Conservation (phyloP, 1,140 invertebrate genomes). For the Lethrus apterus region DNA sequence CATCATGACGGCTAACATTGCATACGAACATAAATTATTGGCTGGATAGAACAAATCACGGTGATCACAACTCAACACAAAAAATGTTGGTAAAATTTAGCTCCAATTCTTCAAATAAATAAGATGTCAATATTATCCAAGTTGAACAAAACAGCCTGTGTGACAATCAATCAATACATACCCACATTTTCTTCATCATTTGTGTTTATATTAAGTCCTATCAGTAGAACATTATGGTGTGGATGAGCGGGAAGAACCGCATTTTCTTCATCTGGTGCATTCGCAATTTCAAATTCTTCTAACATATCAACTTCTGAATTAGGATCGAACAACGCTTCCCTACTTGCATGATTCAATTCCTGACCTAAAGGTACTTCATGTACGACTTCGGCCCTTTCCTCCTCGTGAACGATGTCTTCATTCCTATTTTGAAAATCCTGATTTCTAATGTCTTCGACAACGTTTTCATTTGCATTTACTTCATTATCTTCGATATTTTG, state of each 20-base stretch:
- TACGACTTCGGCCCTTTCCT: too few species aligned
- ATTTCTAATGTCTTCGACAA: too few species aligned
- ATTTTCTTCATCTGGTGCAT: conserved; percentile 13
- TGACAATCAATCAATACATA: conserved; percentile 1
- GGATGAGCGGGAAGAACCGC: conserved; percentile 3
- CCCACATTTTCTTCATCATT: conserved; percentile 11
- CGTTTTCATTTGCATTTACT: conserved; percentile 13
- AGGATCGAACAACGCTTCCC: conserved; percentile 35
- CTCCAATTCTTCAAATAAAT: too few species aligned
- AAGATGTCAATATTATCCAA: not conserved
- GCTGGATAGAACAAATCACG: too few species aligned
- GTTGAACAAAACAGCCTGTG: not conserved
- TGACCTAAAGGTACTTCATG: conserved; percentile 13
- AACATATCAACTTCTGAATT: conserved; percentile 33
- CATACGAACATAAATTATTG: too few species aligned
- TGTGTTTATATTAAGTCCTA: conserved; percentile 7
- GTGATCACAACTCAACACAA: too few species aligned
- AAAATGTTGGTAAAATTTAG: too few species aligned
- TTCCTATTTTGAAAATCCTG: conserved; percentile 34
- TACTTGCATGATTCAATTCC: conserved; percentile 23
- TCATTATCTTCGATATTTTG: conserved; percentile 19
- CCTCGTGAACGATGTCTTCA: too few species aligned
- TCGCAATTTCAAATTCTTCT: conserved; percentile 30
- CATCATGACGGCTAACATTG: too few species aligned
- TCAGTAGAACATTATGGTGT: conserved; percentile 10